A percentile compares a stretch with the other conserved stretches of the same genome.
Evolutionary conservation across 2,888 invertebrate species (phyloP).

Genomic region (Metopia argyrocephala): DNA sequence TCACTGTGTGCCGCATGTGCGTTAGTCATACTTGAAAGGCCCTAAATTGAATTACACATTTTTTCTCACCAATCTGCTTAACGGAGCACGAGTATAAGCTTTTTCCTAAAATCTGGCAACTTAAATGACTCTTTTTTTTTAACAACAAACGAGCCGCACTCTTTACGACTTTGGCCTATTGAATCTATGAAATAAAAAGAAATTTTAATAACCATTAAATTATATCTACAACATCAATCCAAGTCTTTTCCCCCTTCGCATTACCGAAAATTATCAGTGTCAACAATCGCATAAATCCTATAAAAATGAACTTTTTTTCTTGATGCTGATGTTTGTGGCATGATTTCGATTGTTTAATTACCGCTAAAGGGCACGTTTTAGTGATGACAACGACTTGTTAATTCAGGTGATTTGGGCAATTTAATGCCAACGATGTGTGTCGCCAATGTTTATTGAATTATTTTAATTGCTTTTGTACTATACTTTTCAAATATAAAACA

Average conservation of each 20-base stretch:
- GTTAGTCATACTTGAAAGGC: no score
- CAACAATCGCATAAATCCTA: slow-evolving; percentile 76
- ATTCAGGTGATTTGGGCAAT: slow-evolving; percentile 75
- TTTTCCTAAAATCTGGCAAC: background rate
- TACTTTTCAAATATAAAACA: slow-evolving; percentile 7
- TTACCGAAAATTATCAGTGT: slow-evolving; percentile 70
- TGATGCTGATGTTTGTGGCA: slow-evolving; percentile 67
- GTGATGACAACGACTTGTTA: slow-evolving; percentile 70
- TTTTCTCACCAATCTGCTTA: no score
- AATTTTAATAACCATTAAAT: background rate
- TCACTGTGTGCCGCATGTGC: no score
- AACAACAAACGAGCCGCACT: slow-evolving; percentile 21
- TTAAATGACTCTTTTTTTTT: background rate
- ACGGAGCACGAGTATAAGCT: no score
- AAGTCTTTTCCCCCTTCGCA: background rate
- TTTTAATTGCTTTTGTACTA: background rate
- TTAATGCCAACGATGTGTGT: slow-evolving; percentile 77
- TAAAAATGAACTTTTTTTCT: slow-evolving; percentile 58
- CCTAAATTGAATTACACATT: no score
- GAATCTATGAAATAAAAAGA: slow-evolving; percentile 1
- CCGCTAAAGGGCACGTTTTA: slow-evolving; percentile 77
- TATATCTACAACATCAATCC: background rate
- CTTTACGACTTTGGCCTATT: slow-evolving; percentile 31
- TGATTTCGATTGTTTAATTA: slow-evolving; percentile 74
- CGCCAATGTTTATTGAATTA: slow-evolving; percentile 67